Percentiles rank a stretch among this genome's conserved stretches.
These are phyloP conservation scores for Cromileptes altivelis DNA, from an alignment of 2,113 vertebrate genomes.

Conservation along the genomic window DNA sequence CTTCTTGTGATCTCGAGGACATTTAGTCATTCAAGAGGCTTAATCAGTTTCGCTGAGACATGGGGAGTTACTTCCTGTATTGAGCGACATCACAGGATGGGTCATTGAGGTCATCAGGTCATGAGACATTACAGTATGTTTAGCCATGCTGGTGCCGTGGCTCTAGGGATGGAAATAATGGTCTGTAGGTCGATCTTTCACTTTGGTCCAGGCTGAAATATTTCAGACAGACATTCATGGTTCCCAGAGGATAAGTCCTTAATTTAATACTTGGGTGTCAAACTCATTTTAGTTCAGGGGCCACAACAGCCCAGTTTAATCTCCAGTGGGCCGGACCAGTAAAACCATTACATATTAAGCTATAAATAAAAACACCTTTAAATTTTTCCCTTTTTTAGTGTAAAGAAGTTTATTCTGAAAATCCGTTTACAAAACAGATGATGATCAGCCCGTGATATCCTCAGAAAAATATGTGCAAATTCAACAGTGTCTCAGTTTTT, in stretches of 20 bases:
- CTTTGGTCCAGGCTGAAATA: background rate
- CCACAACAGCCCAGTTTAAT: too few species aligned
- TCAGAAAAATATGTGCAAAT: too few species aligned
- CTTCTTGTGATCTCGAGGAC: background rate
- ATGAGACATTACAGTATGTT: background rate
- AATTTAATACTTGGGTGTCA: too few species aligned
- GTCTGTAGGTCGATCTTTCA: background rate
- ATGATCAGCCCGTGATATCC: too few species aligned
- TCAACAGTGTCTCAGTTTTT: too few species aligned
- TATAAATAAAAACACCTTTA: too few species aligned
- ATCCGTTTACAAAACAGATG: too few species aligned
- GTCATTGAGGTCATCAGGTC: background rate
- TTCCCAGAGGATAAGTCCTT: background rate
- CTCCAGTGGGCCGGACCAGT: too few species aligned
- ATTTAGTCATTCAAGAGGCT: background rate
- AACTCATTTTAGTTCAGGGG: too few species aligned
- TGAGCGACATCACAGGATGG: background rate
- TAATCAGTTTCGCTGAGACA: background rate
- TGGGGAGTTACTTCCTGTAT: slow-evolving; percentile 5
- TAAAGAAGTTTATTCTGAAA: too few species aligned
- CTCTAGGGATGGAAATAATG: background rate
- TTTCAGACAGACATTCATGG: background rate
- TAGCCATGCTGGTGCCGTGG: background rate
- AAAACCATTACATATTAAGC: too few species aligned
- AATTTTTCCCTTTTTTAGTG: too few species aligned